Evolutionary conservation across 2,797 vertebrate genomes (phyloP).

Genomic region (Valencia hispanica): DNA sequence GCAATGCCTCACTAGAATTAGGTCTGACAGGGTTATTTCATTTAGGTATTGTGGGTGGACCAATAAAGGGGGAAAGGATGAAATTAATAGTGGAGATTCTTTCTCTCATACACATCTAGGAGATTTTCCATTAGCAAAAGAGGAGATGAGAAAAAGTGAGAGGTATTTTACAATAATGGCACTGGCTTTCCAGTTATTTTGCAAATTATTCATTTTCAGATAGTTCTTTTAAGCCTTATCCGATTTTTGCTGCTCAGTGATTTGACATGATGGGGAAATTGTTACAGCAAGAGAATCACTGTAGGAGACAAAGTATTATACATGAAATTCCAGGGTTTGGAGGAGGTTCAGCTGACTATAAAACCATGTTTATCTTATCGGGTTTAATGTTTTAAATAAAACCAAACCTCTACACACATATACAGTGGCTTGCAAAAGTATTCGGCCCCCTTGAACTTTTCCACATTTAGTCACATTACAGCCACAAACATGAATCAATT

Average conservation of each 20-base stretch:
- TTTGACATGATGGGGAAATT: conserved; percentile 24
- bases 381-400: background rate
- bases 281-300: conserved; percentile 10
- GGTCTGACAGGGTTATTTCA: conserved; percentile 78
- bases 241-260: conserved; percentile 16
- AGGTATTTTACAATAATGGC: conserved; percentile 34
- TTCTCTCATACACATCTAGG: conserved; percentile 52
- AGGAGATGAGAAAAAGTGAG: conserved; percentile 39
- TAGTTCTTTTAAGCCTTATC: conserved; percentile 34
- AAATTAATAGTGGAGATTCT: conserved; percentile 72
- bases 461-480: too few species aligned
- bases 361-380: background rate
- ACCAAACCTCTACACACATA: background rate
- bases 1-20: conserved; percentile 68
- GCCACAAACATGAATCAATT: too few species aligned
- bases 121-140: conserved; percentile 66
- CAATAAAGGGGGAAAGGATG: conserved; percentile 67
- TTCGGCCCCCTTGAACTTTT: too few species aligned
- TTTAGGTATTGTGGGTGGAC: conserved; percentile 70
- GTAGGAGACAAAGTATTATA: background rate
- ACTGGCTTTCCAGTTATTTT: conserved; percentile 20
- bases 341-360: background rate
- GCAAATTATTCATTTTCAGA: conserved; percentile 28
- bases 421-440: too few species aligned
- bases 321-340: background rate